Percentiles rank a stretch among this genome's conserved stretches.
Conservation (phyloP, 1,140 invertebrate species). For the Rhynchophorus ferrugineus region DNA sequence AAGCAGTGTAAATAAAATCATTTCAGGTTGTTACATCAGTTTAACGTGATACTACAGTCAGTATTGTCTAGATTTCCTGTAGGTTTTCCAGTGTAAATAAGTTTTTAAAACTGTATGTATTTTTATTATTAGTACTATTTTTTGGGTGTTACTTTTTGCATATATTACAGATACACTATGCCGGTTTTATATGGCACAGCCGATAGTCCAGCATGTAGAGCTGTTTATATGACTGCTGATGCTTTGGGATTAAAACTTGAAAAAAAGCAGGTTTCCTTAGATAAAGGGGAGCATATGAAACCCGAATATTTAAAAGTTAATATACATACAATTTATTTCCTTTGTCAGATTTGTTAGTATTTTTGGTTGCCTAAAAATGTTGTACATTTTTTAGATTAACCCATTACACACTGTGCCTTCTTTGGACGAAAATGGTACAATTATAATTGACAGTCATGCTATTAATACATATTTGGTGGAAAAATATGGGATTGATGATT, state of each 20-base stretch:
- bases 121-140: too few relatives aligned
- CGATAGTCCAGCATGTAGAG: conserved; percentile 61
- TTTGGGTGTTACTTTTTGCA: too few relatives aligned
- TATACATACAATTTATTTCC: too few relatives aligned
- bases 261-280: conserved; percentile 49
- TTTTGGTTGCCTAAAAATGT: neutral
- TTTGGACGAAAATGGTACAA: conserved; percentile 55
- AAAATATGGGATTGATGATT: conserved; percentile 49
- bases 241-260: conserved; percentile 65
- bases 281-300: conserved; percentile 10
- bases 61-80: too few relatives aligned
- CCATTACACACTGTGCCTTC: conserved; percentile 61
- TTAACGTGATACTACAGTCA: too few relatives aligned
- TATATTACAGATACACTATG: too few relatives aligned
- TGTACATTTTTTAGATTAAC: conserved; percentile 44
- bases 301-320: conserved; percentile 15
- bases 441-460: conserved; percentile 52
- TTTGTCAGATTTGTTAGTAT: neutral
- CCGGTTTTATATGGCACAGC: conserved; percentile 40
- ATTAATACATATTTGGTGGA: conserved; percentile 50
- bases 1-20: too few relatives aligned
- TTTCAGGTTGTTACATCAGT: too few relatives aligned
- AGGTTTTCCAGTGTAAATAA: too few relatives aligned
- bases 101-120: too few relatives aligned
- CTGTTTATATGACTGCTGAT: conserved; percentile 59